A percentile compares a stretch with the other conserved stretches of the same genome.
phyloP scores from a whole-genome alignment of 2,888 invertebrate species.

The Lissocephala sabroskyi region DNA sequence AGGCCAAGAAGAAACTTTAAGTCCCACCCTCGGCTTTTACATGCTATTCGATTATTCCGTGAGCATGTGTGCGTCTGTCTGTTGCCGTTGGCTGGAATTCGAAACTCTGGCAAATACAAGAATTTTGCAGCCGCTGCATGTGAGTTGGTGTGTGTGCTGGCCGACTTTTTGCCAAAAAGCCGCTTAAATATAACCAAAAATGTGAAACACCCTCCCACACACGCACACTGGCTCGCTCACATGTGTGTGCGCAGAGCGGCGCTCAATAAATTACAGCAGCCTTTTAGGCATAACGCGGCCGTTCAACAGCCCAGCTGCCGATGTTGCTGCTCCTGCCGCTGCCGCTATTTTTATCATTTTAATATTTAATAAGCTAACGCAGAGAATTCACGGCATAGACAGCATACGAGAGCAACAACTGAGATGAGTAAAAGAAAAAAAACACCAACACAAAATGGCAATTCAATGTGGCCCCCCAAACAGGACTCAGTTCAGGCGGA shows the following conservation, averaged over 20 bases:
- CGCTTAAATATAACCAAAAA: constrained; percentile 30
- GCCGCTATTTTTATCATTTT: constrained; percentile 53
- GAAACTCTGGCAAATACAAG: too few relatives aligned
- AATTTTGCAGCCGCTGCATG: too few relatives aligned
- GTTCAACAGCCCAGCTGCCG: neutral
- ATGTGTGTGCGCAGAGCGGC: too few relatives aligned
- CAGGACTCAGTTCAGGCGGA: too few relatives aligned
- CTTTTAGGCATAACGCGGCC: constrained; percentile 4
- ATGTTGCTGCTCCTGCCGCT: constrained; percentile 3
- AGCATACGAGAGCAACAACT: neutral
- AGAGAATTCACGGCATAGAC: neutral
- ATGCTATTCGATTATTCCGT: too few relatives aligned
- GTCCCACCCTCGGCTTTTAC: too few relatives aligned
- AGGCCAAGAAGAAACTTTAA: too few relatives aligned
- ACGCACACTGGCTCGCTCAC: constrained; percentile 9
- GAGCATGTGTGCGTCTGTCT: too few relatives aligned
- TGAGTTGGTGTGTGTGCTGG: neutral
- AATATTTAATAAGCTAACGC: constrained; percentile 59
- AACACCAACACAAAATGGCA: neutral
- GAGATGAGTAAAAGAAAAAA: constrained; percentile 4
- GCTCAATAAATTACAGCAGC: constrained; percentile 5
- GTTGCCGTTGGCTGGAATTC: too few relatives aligned
- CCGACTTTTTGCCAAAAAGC: constrained; percentile 26
- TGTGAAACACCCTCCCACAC: constrained; percentile 4
- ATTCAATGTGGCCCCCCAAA: neutral